Evolutionary conservation across 1,140 invertebrate species (phyloP).

Genomic region (Drosophila arizonae): DNA sequence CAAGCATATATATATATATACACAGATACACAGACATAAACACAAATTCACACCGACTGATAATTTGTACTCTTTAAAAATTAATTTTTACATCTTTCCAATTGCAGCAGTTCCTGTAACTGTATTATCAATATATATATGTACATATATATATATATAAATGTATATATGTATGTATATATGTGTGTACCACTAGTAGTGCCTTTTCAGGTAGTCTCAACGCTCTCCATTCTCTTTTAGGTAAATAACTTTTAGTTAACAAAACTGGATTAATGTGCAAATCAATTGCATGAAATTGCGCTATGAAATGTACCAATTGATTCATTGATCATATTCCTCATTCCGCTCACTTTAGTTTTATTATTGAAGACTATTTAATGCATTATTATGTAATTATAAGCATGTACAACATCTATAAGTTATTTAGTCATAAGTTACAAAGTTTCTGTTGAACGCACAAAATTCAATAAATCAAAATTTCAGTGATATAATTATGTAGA

Average conservation of each 20-base stretch:
- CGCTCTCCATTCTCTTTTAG: slow-evolving; percentile 10
- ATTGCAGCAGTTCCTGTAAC: slow-evolving; percentile 35
- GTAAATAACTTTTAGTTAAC: slow-evolving; percentile 36
- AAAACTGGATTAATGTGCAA: slow-evolving; percentile 20
- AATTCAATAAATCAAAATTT: slow-evolving; percentile 61
- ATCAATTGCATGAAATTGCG: slow-evolving; percentile 19
- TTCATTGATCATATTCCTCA: slow-evolving; percentile 55
- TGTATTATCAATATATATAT: slow-evolving; percentile 22
- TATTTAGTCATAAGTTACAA: slow-evolving; percentile 71
- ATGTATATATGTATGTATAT: slow-evolving; percentile 11
- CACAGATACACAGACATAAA: slow-evolving; percentile 36
- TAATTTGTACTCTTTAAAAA: slow-evolving; percentile 67
- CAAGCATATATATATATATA: not conserved
- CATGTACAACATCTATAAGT: slow-evolving; percentile 65
- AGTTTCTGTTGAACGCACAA: slow-evolving; percentile 73
- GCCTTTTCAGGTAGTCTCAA: slow-evolving; percentile 57
- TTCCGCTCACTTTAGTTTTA: slow-evolving; percentile 67
- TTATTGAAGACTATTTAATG: slow-evolving; percentile 68
- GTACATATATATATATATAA: not conserved
- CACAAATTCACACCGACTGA: slow-evolving; percentile 62
- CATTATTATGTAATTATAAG: slow-evolving; percentile 75
- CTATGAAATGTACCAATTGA: slow-evolving; percentile 23
- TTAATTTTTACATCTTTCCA: slow-evolving; percentile 20
- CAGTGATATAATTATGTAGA: slow-evolving; percentile 2
- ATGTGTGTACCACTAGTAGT: slow-evolving; percentile 58